Evolutionary conservation across 2,113 vertebrate species (phyloP).

Genomic region (Ctenomys sociabilis): DNA sequence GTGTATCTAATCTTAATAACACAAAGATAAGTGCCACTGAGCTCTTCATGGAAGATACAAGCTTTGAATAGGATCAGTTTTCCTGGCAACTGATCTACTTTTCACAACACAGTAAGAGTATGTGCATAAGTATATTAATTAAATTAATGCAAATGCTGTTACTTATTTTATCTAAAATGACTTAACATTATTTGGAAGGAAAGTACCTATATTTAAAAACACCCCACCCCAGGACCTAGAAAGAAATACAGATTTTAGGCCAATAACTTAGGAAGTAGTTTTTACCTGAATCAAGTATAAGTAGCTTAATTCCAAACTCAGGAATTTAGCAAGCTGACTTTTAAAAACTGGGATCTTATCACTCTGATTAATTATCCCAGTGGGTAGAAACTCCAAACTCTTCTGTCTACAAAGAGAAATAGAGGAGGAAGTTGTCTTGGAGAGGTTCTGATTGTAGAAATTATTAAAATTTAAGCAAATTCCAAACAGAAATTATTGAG

Average conservation of each 20-base stretch:
- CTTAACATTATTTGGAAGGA: not conserved
- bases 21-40: not conserved
- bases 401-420: slow-evolving; percentile 12
- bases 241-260: slow-evolving; percentile 28
- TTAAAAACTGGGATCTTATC: not conserved
- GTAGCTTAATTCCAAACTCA: slow-evolving; percentile 26
- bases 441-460: slow-evolving; percentile 44
- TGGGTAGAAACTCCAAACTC: slow-evolving; percentile 18
- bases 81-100: not conserved
- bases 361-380: not conserved
- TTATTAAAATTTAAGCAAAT: slow-evolving; percentile 44
- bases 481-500: slow-evolving; percentile 34
- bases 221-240: not conserved
- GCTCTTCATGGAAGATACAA: not conserved
- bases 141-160: slow-evolving; percentile 45
- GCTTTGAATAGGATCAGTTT: not conserved
- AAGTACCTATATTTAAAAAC: not conserved
- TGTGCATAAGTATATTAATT: not conserved
- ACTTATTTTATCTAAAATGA: slow-evolving; percentile 15
- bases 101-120: not conserved
- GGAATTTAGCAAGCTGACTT: not conserved
- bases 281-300: not conserved
- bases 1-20: not conserved
- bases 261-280: not conserved
- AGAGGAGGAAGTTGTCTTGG: not conserved